phyloP scores from a whole-genome alignment of 2,888 invertebrate genomes.

The Eupithecia inturbata region DNA sequence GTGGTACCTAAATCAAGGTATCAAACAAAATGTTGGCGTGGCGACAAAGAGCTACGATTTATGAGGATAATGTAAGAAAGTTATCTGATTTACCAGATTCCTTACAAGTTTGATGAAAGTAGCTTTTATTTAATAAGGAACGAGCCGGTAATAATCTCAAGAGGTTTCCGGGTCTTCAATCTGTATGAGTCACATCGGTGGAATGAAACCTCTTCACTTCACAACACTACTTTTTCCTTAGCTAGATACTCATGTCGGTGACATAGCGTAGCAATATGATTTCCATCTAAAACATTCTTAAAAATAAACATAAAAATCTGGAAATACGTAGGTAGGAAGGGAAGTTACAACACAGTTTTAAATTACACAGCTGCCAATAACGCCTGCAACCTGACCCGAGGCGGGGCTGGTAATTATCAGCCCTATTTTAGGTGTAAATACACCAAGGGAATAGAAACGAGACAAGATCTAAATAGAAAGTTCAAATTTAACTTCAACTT shows the following conservation, averaged over 20 bases:
- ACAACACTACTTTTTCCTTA: background rate
- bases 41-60: background rate
- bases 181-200: background rate
- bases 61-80: background rate
- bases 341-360: constrained; percentile 28
- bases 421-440: too few species aligned
- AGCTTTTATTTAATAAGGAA: background rate
- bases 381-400: constrained; percentile 30
- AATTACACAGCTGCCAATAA: constrained; percentile 30
- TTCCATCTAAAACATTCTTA: background rate
- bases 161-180: background rate
- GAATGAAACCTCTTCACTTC: background rate
- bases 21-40: background rate
- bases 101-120: constrained; percentile 7
- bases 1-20: background rate
- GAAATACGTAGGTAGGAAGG: constrained; percentile 16
- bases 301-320: constrained; percentile 14
- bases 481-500: background rate
- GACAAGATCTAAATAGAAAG: constrained; percentile 1
- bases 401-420: constrained; percentile 23
- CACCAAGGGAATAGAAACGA: constrained; percentile 8
- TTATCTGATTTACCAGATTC: background rate
- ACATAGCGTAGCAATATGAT: background rate
- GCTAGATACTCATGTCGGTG: too few species aligned
- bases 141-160: background rate